Evolutionary conservation across 2,797 vertebrate species (phyloP).

Genomic region (Epinephelus awoara): DNA sequence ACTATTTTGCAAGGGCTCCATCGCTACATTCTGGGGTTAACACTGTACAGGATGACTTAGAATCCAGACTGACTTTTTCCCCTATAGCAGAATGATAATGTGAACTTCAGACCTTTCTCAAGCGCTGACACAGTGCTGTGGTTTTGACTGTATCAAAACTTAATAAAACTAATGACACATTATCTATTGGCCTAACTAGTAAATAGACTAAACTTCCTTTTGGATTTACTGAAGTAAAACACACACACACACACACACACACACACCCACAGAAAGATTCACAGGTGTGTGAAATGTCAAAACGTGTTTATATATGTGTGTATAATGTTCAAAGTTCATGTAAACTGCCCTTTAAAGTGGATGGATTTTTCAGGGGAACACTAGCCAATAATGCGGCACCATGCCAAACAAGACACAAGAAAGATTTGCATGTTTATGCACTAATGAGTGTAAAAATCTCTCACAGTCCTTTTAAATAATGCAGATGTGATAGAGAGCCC

Average conservation of each 20-base stretch:
- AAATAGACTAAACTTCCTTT: neutral
- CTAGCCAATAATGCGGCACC: neutral
- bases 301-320: neutral
- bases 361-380: neutral
- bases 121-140: no score
- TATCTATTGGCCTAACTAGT: neutral
- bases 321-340: neutral
- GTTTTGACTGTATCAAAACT: no score
- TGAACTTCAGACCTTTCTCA: no score
- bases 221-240: neutral
- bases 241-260: no score
- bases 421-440: slow-evolving; percentile 9
- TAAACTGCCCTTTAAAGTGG: neutral
- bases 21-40: no score
- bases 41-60: no score
- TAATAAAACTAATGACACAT: neutral
- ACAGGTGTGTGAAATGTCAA: neutral
- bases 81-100: no score
- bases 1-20: no score
- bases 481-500: slow-evolving; percentile 17
- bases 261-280: neutral
- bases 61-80: no score
- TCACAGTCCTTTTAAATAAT: slow-evolving; percentile 15
- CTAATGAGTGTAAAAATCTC: slow-evolving; percentile 15
- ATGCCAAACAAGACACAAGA: neutral